A percentile compares a stretch with the other conserved stretches of the same genome.
These are phyloP conservation scores for Drosophila anceps DNA, from an alignment of 2,888 invertebrate species.

Conservation along the genomic window DNA sequence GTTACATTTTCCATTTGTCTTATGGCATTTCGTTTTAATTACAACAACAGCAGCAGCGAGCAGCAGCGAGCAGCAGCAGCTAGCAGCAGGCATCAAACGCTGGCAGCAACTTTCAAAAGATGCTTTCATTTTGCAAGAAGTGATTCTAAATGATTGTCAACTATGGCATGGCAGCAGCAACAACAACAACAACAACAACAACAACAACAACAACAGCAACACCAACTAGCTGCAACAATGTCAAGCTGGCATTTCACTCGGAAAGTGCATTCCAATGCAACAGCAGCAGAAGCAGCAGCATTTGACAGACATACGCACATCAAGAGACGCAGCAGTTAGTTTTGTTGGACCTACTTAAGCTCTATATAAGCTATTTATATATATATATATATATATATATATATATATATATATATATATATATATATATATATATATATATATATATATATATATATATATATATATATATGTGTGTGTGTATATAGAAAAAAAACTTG, in stretches of 20 bases:
- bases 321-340: slow-evolving; percentile 67
- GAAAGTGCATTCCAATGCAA: slow-evolving; percentile 76
- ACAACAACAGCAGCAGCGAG: slow-evolving; percentile 67
- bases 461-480: neutral
- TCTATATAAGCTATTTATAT: slow-evolving; percentile 55
- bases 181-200: slow-evolving; percentile 33
- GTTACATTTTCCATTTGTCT: slow-evolving; percentile 80
- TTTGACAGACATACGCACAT: slow-evolving; percentile 41
- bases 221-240: slow-evolving; percentile 60
- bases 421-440: slow-evolving; percentile 51
- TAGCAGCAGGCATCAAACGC: slow-evolving; percentile 49
- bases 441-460: neutral
- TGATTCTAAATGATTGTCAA: slow-evolving; percentile 81
- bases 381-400: neutral
- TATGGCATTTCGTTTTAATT: slow-evolving; percentile 81
- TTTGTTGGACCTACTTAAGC: slow-evolving; percentile 80
- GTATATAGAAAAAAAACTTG: slow-evolving; percentile 70
- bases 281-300: slow-evolving; percentile 30
- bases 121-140: slow-evolving; percentile 81
- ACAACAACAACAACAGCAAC: slow-evolving; percentile 37
- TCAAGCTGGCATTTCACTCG: slow-evolving; percentile 78
- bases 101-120: slow-evolving; percentile 78
- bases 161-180: slow-evolving; percentile 73
- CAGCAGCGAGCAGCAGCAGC: slow-evolving; percentile 39
- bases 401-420: slow-evolving; percentile 10